phyloP scores from a whole-genome alignment of 2,113 vertebrate genomes.

The Cochlearius cochlearius region DNA sequence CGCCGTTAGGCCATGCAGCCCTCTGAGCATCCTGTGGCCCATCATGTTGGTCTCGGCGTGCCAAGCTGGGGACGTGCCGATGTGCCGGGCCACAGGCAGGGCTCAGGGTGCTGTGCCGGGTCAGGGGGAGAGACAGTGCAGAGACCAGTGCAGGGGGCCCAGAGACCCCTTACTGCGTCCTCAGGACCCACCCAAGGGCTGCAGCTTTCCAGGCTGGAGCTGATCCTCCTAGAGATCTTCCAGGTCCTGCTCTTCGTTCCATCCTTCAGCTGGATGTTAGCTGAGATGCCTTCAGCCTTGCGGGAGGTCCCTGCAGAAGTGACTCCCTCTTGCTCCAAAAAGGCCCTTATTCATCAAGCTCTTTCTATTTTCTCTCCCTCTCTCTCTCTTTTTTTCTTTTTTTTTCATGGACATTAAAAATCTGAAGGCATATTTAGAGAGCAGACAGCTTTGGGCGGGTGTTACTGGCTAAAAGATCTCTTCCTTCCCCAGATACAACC shows the following conservation, averaged over 20 bases:
- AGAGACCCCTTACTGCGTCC: accelerated
- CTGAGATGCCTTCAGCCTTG: not conserved
- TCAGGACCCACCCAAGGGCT: not conserved
- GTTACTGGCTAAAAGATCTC: conserved; percentile 52
- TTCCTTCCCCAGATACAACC: conserved; percentile 47
- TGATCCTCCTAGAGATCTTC: not conserved
- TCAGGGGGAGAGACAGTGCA: not conserved
- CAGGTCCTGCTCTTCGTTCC: not conserved
- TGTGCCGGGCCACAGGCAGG: accelerated
- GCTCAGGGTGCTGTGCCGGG: not conserved
- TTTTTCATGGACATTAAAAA: conserved; percentile 32
- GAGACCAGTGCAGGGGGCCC: not conserved
- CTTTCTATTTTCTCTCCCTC: not conserved
- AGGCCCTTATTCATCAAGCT: not conserved
- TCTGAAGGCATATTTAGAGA: conserved; percentile 52
- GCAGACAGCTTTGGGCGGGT: conserved; percentile 51
- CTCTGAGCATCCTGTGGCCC: accelerated
- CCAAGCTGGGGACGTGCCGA: accelerated
- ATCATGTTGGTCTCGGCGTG: accelerated
- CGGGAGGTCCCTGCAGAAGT: not conserved
- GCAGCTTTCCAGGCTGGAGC: not conserved
- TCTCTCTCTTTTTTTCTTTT: not conserved
- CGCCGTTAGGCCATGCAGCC: not conserved
- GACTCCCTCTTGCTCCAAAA: not conserved
- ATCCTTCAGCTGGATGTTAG: not conserved